A percentile compares a stretch with the other conserved stretches of the same genome.
Evolutionary conservation across 2,797 vertebrate species (phyloP).

Genomic region (Poecilia picta): DNA sequence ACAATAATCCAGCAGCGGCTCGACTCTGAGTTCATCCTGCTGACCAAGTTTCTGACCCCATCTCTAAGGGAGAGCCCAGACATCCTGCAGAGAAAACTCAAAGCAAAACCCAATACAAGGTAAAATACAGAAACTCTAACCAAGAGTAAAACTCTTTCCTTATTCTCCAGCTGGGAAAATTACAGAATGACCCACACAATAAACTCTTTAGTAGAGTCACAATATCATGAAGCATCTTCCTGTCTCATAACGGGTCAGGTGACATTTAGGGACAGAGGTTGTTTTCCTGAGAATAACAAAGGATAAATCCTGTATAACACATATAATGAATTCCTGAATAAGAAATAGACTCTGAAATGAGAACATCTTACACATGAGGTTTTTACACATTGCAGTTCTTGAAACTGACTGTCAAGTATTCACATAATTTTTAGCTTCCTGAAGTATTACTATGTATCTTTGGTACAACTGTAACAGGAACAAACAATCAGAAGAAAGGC

Average conservation of each 20-base stretch:
- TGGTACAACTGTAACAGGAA: constrained; percentile 15
- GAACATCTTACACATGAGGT: neutral
- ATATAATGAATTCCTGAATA: neutral
- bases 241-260: neutral
- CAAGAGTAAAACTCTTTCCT: no score
- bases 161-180: no score
- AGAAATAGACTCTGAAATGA: neutral
- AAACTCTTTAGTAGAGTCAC: no score
- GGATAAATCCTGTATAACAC: neutral
- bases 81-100: no score
- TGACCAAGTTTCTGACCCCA: no score
- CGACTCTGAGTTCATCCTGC: no score
- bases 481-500: constrained; percentile 17
- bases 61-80: no score
- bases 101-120: no score
- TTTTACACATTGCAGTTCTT: neutral
- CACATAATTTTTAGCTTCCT: constrained; percentile 56
- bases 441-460: constrained; percentile 59
- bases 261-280: neutral
- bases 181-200: no score
- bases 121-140: no score
- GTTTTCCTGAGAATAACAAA: neutral
- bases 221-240: no score
- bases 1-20: no score
- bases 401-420: neutral